Evolutionary conservation across 92 coral and sea anemone species (phyloP), one percentile per base, ranked within the genome.

Genomic region (Palythoa heliodiscus): DNA sequence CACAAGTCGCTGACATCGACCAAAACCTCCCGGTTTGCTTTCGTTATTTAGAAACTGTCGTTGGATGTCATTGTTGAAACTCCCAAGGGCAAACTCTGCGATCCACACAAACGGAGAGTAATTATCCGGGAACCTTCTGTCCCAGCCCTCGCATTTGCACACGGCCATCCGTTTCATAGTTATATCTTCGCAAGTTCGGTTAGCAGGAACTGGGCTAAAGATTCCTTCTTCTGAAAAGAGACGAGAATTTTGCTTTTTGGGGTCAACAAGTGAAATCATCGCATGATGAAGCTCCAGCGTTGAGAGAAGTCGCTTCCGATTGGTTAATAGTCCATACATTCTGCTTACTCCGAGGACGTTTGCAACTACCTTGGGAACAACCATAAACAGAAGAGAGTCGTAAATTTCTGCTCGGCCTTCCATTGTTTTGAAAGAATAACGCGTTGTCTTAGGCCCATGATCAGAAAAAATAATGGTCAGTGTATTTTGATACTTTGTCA

Each of bases 101-200:
- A 94, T 88, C 92, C 92, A 92, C 6, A 85, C 75, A 74, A 96
- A 96, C 11, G 75, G 90, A 13, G 86, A 89, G 61, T 91, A 81
- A 78, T 96, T 90, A 86, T 92, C 93, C 35, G 93, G 91, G 84
- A 91, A 94, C 48, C 60, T 86, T 73, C 84, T 76, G 63, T 96
- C 94, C 98, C 98, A 96, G 58, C 92, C 94, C 76, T 86, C 92
- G 70, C 98, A 96, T 81, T 96, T 96, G 87, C 98, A 96, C 48
- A 96, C 92, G 15, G 92, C 96, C 71, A 91, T 85, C 29, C 87
- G 87, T 70, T 91, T 95, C 88, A 96, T 90, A 5, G 87, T 54
- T 64, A 94, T 50, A 60, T 93, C 94, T 83, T 91, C 95, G 90
- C 98, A 96, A 35, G 98, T 92, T 60, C 98, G 97, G 47, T 92